Evolutionary conservation across 2,113 vertebrate genomes (phyloP).

Genomic region (Panthera uncia): DNA sequence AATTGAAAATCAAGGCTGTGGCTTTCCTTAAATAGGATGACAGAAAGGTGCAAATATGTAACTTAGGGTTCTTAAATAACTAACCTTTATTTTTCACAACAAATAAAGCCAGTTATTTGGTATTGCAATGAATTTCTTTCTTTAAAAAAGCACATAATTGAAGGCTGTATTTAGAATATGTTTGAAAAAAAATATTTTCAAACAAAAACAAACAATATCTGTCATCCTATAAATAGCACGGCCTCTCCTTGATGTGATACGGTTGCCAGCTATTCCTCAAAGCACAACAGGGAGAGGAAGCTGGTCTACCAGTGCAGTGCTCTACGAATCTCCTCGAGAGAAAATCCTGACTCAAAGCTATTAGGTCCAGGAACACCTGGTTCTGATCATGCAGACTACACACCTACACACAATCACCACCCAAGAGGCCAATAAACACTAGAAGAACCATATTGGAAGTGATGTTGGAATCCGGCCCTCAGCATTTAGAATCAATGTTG

Average conservation of each 20-base stretch:
- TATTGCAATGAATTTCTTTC: neutral
- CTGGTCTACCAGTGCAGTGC: fast-evolving
- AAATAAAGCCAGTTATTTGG: neutral
- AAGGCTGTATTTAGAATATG: neutral
- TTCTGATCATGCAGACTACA: neutral
- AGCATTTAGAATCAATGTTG: neutral
- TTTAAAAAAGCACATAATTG: neutral
- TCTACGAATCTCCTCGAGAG: fast-evolving
- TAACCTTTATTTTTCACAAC: neutral
- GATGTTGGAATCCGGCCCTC: neutral
- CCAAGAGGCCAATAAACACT: neutral
- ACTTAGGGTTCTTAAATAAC: neutral
- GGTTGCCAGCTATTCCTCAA: neutral
- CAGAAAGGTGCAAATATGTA: neutral
- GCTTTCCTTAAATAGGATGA: neutral
- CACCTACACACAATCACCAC: no score
- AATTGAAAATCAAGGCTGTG: neutral
- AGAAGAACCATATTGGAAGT: neutral
- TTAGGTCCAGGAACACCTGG: fast-evolving
- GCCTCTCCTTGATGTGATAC: fast-evolving
- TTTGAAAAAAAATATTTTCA: neutral
- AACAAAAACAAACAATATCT: neutral
- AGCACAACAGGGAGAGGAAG: no score
- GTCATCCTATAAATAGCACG: neutral
- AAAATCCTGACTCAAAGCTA: fast-evolving